phyloP scores from a whole-genome alignment of 2,113 vertebrate species.

The Noctilio leporinus region DNA sequence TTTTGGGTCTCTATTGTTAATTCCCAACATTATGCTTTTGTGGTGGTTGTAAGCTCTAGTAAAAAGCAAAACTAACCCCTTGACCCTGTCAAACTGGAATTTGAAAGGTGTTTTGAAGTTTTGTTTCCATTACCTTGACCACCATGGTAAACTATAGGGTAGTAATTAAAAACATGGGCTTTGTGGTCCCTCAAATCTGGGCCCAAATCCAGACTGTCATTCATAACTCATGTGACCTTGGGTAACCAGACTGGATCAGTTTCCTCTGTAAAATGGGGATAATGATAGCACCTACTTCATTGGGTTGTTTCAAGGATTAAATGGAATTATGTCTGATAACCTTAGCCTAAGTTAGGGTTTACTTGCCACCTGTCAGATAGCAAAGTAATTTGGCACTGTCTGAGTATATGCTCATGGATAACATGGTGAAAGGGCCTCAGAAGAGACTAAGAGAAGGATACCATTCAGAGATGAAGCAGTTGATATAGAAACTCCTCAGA shows the following conservation, averaged over 20 bases:
- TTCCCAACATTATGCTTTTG: not conserved
- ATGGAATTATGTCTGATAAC: not conserved
- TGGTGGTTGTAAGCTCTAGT: not conserved
- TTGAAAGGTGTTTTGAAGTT: conserved; percentile 20
- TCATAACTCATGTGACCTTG: not conserved
- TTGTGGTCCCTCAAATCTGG: not conserved
- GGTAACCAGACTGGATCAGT: not conserved
- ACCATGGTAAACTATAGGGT: not conserved
- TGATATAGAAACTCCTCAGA: not conserved
- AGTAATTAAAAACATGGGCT: conserved; percentile 5
- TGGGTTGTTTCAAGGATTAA: not conserved
- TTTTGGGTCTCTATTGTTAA: not conserved
- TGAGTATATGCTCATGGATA: not conserved
- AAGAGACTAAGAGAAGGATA: not conserved
- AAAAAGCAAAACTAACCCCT: not conserved
- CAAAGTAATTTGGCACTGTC: not conserved
- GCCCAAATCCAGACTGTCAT: not conserved
- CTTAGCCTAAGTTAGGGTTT: not conserved
- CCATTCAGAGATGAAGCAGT: conserved; percentile 2
- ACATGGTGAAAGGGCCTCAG: not conserved
- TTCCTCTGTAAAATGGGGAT: conserved; percentile 15
- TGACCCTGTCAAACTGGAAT: conserved; percentile 15
- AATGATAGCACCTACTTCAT: not conserved
- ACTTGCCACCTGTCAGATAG: not conserved
- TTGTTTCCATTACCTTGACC: not conserved